phyloP scores from a whole-genome alignment of 2,113 vertebrate species.

The Seriola rivoliana region DNA sequence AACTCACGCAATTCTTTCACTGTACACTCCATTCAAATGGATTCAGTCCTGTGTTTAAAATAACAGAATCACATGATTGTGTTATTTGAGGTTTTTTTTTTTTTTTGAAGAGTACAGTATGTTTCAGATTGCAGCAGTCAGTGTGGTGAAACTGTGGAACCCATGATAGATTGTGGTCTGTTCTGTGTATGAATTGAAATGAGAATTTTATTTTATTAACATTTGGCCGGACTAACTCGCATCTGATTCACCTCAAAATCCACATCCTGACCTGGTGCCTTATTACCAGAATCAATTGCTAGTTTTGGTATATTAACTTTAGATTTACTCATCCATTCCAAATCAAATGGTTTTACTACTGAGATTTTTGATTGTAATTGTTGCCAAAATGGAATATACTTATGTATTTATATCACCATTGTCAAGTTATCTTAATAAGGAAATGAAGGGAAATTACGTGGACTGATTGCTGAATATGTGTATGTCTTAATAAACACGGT shows the following conservation, averaged over 20 bases:
- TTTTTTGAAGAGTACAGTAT: background rate
- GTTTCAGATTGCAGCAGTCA: background rate
- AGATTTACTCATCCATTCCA: background rate
- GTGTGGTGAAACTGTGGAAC: background rate
- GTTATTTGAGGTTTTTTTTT: background rate
- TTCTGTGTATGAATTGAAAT: background rate
- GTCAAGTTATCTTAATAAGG: background rate
- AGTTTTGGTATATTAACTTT: background rate
- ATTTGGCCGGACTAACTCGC: background rate
- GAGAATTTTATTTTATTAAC: background rate
- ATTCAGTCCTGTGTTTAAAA: conserved; percentile 12
- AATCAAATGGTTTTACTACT: background rate
- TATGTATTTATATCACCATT: background rate
- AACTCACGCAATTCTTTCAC: background rate
- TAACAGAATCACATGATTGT: background rate
- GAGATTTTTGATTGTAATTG: conserved; percentile 1
- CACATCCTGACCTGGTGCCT: background rate
- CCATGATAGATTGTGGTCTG: background rate
- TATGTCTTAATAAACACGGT: conserved; percentile 19
- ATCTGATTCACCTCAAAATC: conserved; percentile 3
- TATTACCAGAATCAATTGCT: background rate
- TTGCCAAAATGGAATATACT: background rate
- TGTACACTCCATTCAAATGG: conserved; percentile 36
- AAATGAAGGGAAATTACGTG: conserved; percentile 21
- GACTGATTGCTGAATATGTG: background rate